Conservation (phyloP, 2,888 invertebrate species). For the Orthosia cruda region DNA sequence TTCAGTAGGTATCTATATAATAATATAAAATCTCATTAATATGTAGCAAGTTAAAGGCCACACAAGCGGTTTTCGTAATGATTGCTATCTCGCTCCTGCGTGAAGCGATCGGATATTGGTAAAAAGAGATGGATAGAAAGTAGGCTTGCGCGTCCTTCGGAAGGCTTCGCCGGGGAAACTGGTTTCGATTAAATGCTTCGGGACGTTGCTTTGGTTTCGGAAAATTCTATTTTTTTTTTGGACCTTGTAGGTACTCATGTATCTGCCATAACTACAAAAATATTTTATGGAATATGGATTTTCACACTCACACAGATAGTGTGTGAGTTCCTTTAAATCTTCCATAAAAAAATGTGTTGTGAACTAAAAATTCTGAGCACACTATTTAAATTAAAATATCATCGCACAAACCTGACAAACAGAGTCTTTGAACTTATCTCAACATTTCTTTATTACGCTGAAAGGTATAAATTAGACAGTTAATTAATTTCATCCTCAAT, state of each 20-base stretch:
- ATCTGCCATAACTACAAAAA: no score
- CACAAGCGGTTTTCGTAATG: constrained; percentile 75
- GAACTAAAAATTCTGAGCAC: background rate
- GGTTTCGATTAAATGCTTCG: constrained; percentile 88
- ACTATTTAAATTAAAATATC: background rate
- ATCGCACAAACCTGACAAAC: background rate
- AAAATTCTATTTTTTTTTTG: constrained; percentile 58
- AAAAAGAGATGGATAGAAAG: constrained; percentile 85
- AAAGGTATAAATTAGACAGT: background rate
- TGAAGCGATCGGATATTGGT: constrained; percentile 65
- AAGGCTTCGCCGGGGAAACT: constrained; percentile 88
- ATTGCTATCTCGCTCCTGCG: constrained; percentile 76
- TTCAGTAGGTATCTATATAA: constrained; percentile 72
- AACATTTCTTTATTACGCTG: background rate
- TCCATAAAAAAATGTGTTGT: background rate
- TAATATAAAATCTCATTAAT: constrained; percentile 78
- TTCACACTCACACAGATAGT: background rate
- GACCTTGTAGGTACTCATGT: background rate
- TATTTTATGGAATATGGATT: no score
- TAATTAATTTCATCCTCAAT: background rate
- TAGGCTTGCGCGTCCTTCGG: constrained; percentile 84
- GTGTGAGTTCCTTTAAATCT: background rate
- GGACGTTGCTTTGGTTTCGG: constrained; percentile 77
- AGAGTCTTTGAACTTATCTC: background rate
- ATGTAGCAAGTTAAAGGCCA: constrained; percentile 78